phyloP scores from a whole-genome alignment of 92 coral and sea anemone genomes.

The Chrysogorgia sp. region DNA sequence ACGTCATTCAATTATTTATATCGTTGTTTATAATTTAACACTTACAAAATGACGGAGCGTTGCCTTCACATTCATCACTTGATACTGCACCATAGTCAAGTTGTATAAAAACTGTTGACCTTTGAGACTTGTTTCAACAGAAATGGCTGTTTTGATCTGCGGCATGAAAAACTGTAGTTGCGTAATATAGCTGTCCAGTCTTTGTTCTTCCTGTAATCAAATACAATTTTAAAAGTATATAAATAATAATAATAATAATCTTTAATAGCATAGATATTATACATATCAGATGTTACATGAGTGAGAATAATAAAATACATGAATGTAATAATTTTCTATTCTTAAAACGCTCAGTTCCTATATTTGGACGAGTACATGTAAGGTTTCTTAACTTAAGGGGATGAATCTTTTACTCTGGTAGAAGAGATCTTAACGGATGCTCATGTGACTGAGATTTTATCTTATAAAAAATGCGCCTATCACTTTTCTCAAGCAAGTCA shows the following conservation, averaged over 20 bases:
- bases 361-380: too few species aligned
- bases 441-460: too few species aligned
- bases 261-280: too few species aligned
- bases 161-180: neutral
- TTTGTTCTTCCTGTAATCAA: neutral
- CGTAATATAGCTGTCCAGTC: neutral
- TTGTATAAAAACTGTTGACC: neutral
- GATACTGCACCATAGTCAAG: neutral
- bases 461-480: too few species aligned
- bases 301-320: too few species aligned
- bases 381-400: neutral
- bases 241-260: neutral
- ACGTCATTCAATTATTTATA: too few species aligned
- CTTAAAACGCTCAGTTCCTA: too few species aligned
- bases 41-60: constrained; percentile 19
- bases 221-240: neutral
- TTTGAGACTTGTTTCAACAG: neutral
- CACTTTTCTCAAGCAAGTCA: too few species aligned
- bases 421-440: too few species aligned
- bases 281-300: too few species aligned
- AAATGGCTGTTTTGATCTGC: neutral
- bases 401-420: too few species aligned
- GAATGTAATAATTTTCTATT: too few species aligned
- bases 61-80: neutral
- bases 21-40: neutral